phyloP scores from a whole-genome alignment of 2,888 invertebrate species.

The Odontomyia ornata region DNA sequence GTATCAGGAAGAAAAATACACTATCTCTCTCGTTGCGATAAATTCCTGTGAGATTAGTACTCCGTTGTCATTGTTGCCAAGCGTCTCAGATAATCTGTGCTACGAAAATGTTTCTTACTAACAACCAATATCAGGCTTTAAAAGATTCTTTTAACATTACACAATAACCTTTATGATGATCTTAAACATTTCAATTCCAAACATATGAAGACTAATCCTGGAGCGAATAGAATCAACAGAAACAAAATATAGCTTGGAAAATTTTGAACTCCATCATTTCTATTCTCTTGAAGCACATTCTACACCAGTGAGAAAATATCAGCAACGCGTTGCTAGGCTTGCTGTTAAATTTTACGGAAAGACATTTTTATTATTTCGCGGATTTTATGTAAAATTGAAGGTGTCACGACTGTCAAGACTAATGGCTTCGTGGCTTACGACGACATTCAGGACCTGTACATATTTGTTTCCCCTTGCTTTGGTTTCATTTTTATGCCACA shows the following conservation, averaged over 20 bases:
- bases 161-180: too few species aligned
- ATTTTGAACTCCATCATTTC: too few species aligned
- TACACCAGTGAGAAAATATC: not conserved
- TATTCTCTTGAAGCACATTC: not conserved
- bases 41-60: not conserved
- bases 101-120: too few species aligned
- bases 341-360: constrained; percentile 21
- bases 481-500: not conserved
- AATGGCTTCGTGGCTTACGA: constrained; percentile 40
- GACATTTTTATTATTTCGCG: constrained; percentile 46
- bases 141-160: too few species aligned
- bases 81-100: too few species aligned
- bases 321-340: not conserved
- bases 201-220: too few species aligned
- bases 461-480: constrained; percentile 6
- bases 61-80: not conserved
- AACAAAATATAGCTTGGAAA: too few species aligned
- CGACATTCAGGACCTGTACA: constrained; percentile 14
- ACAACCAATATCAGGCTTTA: too few species aligned
- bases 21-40: not conserved
- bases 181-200: too few species aligned
- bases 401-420: constrained; percentile 40
- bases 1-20: not conserved
- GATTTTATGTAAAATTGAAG: constrained; percentile 44
- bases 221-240: too few species aligned